Base-by-base conservation (phyloP, 1,140 invertebrate species). In the Berghia stephanieae region DNA sequence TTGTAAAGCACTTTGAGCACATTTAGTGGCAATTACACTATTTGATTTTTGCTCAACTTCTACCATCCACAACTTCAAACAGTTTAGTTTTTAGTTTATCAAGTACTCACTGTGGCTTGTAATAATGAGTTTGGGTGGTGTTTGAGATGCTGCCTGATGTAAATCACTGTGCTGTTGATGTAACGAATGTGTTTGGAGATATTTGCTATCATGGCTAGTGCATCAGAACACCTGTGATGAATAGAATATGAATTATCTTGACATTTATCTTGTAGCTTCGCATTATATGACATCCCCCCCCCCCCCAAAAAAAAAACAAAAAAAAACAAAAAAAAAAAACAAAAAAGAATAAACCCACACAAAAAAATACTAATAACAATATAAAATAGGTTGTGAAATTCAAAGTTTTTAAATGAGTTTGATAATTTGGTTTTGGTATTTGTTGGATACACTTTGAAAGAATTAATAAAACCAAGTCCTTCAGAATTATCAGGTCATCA, bases 151-250 rank as follows among this genome's bases (percentile, higher is more conserved):
- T 88, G 87, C 60, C 84, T 78, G 27, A 91, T 81, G 71, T 89
- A 90, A 10, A 83, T 86, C 3, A 90, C 78, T 16, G 87, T 88
- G 52, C 85, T 88, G 67, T 81, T 75, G 44, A 91, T 88, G 84
- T 90, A 90, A 18, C 86, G 85, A 10, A 85, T 80, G 74, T 91
- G 90, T 73, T 86, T 89, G 27, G 86, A 86, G 24, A 90, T 85
- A 77, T 91, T 91, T 13, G 83, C 85, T 40, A 91, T 81, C 77
- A 91, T 87, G 3, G 88, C 86, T n/a, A 87, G 83, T 42, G 88
- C 88, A 83, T 91, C 89, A 40, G 87, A 83, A 84, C 89, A 88
- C 24, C 90, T 91, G 81, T 21, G 80, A 85, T 40, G 10, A 75
- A 74, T 44, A 73, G 21, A 16, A 67, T 21, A n/a, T n/a, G n/a